A percentile compares a stretch with the other conserved stretches of the same genome.
These are phyloP conservation scores for Lasiurus borealis DNA, from an alignment of 2,113 vertebrate genomes.

Conservation along the genomic window DNA sequence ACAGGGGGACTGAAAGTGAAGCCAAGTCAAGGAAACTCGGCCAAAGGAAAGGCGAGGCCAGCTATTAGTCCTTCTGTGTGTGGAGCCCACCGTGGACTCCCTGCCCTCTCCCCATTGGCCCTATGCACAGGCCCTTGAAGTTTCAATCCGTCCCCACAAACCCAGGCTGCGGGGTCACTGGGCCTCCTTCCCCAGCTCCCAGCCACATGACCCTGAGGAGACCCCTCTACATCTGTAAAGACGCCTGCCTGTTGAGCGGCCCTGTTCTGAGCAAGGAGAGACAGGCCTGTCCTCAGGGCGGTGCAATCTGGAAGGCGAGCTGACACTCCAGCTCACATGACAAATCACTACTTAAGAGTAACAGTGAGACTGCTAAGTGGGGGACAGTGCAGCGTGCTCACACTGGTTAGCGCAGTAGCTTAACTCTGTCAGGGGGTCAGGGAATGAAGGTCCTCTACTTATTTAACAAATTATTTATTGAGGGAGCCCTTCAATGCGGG, in stretches of 20 bases:
- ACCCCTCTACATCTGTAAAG: background rate
- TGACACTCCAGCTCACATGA: background rate
- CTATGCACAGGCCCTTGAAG: rapidly evolving
- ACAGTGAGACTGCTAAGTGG: background rate
- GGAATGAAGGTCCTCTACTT: background rate
- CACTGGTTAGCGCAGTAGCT: background rate
- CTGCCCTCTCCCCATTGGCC: background rate
- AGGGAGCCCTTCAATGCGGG: background rate
- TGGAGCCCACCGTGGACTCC: rapidly evolving
- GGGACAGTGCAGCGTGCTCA: background rate
- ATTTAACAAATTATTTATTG: background rate
- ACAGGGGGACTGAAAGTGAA: background rate
- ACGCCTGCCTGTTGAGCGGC: background rate
- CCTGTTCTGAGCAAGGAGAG: background rate
- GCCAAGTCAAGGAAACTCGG: background rate
- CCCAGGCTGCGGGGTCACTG: background rate
- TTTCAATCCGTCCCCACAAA: rapidly evolving
- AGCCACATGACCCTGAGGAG: background rate
- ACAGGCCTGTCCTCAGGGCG: background rate
- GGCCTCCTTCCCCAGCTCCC: background rate
- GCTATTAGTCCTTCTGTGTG: rapidly evolving
- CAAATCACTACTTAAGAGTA: background rate
- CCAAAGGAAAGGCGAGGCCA: background rate
- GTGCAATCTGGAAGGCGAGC: background rate
- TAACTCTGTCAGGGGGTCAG: background rate